Base-by-base conservation (phyloP, 2,888 invertebrate species). In the Microdon myrmicae region DNA sequence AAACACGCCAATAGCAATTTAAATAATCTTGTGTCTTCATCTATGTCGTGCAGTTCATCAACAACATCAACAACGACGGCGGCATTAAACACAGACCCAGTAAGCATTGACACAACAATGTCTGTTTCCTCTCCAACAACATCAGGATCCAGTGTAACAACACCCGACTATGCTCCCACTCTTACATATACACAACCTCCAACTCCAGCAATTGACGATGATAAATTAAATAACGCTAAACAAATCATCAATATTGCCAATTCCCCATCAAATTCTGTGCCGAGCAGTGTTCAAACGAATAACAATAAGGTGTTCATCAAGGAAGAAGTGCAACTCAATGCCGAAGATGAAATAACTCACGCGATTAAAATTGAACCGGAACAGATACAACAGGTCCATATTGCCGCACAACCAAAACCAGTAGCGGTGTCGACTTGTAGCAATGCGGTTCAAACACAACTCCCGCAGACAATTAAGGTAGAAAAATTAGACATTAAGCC, bases 101-200 rank as follows among this genome's bases (percentile, higher is more conserved):
- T 61, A 13, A 54, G 53, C 22, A 68, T 56, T 3, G 74, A 69
- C n/a, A 71, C 73, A 3, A 72, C 81, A 2, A 75, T 78, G 3
- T 75, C 80, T 4, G 75, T 79, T 14, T 75, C 77, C 4, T 68
- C 74, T 5, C 70, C 81, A 0, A 59, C 71, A 2, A 69, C 78
- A 49, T 67, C 78, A 17, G 74, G 78, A 13, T 72, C 75, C 17
- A 76, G 77, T 7, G 70, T 76, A 8, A 76, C 82, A 12, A 90
- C 92, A 4, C 92, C 92, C 1, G 92, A 93, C 76, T 93, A 93
- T 77, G 92, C 92, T 6, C 90, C 89, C 44, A 91, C 91, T 7
- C 81, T 92, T 17, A 83, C 87, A 4, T 83, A 88, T 3, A 83
- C 87, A 0, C 83, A 86, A 48, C 82, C 84, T 7, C 73, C 76